phyloP scores from a whole-genome alignment of 1,140 invertebrate genomes.

The Argopecten irradians region DNA sequence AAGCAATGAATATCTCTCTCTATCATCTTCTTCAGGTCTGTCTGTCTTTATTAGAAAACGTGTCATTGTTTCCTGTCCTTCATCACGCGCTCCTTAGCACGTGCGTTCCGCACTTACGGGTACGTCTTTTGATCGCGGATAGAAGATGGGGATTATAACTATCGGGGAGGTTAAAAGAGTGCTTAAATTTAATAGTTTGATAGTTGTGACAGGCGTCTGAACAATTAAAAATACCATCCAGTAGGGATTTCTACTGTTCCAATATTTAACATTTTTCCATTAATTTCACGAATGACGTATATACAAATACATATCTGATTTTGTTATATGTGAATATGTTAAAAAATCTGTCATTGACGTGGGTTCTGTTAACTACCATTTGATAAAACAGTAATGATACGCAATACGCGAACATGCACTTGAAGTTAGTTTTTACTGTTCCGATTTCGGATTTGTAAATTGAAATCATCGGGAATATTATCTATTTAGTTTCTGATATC shows the following conservation, averaged over 20 bases:
- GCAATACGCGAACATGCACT: neutral
- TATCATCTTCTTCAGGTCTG: neutral
- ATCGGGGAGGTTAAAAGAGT: neutral
- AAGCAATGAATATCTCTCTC: conserved; percentile 11
- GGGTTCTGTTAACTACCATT: too few species aligned
- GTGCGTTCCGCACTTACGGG: neutral
- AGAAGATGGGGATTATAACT: neutral
- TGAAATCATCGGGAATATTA: neutral
- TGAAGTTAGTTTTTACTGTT: neutral
- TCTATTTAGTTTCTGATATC: neutral
- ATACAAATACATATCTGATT: too few species aligned
- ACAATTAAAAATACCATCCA: too few species aligned
- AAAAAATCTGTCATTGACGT: too few species aligned
- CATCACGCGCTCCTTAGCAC: neutral
- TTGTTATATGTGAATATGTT: too few species aligned
- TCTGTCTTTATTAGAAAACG: neutral
- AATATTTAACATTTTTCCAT: too few species aligned
- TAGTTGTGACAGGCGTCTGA: neutral
- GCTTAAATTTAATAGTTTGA: too few species aligned
- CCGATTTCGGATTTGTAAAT: neutral
- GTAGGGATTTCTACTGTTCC: too few species aligned
- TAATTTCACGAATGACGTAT: too few species aligned
- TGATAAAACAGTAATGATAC: neutral
- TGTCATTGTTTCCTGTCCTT: neutral
- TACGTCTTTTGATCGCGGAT: conserved; percentile 3